phyloP scores from a whole-genome alignment of 2,888 invertebrate species.

The Pollenia labialis region DNA sequence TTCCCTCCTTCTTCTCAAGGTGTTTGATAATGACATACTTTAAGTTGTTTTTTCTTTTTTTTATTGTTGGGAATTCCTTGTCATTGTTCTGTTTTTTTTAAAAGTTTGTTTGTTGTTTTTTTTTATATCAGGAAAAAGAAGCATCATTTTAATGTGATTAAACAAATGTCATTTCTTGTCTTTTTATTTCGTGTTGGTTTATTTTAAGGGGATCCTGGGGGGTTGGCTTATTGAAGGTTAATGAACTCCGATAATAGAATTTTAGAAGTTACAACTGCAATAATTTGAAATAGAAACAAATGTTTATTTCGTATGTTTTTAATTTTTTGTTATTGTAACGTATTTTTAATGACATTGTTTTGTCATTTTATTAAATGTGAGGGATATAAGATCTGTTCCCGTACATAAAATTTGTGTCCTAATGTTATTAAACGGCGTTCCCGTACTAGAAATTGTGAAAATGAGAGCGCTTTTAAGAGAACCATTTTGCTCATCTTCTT shows the following conservation, averaged over 20 bases:
- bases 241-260: constrained; percentile 56
- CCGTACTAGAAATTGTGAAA: too few species aligned
- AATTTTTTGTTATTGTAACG: constrained; percentile 30
- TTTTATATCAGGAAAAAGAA: not conserved
- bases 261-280: constrained; percentile 55
- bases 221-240: constrained; percentile 48
- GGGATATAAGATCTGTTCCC: too few species aligned
- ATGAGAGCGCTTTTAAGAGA: too few species aligned
- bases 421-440: too few species aligned
- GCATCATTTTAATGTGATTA: constrained; percentile 56
- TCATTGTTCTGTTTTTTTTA: constrained; percentile 28
- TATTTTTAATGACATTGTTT: constrained; percentile 27
- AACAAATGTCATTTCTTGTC: constrained; percentile 58
- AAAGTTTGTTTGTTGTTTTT: constrained; percentile 53
- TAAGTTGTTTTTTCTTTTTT: constrained; percentile 5
- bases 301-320: constrained; percentile 4
- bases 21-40: constrained; percentile 48
- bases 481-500: too few species aligned
- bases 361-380: not conserved
- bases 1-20: constrained; percentile 19
- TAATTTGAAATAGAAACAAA: constrained; percentile 54
- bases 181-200: constrained; percentile 17
- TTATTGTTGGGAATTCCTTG: constrained; percentile 18
- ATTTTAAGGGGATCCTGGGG: constrained; percentile 31
- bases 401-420: too few species aligned